A percentile compares a stretch with the other conserved stretches of the same genome.
Evolutionary conservation across 2,113 vertebrate species (phyloP).

Genomic region (Pangasianodon gigas): DNA sequence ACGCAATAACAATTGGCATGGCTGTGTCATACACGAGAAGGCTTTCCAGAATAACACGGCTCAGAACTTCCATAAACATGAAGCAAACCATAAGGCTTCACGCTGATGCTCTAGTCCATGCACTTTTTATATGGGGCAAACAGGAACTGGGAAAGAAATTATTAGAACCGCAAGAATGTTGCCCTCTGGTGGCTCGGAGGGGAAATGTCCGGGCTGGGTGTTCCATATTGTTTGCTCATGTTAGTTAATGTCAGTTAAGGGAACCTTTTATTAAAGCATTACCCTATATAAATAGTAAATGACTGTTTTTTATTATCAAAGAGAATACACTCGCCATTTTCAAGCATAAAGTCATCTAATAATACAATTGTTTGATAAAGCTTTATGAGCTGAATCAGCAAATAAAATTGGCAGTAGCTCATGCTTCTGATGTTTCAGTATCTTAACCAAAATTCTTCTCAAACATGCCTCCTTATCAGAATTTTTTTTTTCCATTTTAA

Average conservation of each 20-base stretch:
- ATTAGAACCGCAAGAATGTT: too few relatives aligned
- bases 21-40: too few relatives aligned
- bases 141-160: too few relatives aligned
- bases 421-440: neutral
- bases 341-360: neutral
- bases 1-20: too few relatives aligned
- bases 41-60: too few relatives aligned
- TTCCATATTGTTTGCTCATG: rapidly evolving
- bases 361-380: neutral
- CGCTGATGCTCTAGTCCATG: neutral
- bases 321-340: neutral
- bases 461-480: neutral
- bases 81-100: too few relatives aligned
- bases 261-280: too few relatives aligned
- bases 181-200: neutral
- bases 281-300: neutral
- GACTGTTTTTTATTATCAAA: neutral
- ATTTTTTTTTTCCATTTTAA: neutral
- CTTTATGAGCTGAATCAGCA: neutral
- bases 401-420: neutral
- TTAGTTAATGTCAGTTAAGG: neutral
- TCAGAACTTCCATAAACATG: too few relatives aligned
- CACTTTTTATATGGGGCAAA: neutral
- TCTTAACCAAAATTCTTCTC: neutral
- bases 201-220: neutral